These are phyloP conservation scores for Morelia viridis DNA, from an alignment of 2,797 vertebrate species.

Conservation along the genomic window DNA sequence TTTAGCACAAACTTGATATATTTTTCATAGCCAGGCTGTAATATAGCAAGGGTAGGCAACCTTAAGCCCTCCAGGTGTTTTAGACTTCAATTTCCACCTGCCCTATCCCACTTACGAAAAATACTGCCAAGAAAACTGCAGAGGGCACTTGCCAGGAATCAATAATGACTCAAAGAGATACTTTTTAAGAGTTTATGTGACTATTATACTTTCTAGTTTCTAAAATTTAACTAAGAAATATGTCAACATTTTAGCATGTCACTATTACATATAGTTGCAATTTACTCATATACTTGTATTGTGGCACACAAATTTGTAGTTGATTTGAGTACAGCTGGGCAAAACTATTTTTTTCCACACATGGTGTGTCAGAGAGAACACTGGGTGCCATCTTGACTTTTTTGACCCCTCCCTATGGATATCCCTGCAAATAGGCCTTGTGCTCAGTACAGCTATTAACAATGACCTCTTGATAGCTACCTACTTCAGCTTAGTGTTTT, in stretches of 20 bases:
- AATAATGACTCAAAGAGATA: background rate
- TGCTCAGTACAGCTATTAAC: slow-evolving; percentile 65
- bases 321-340: background rate
- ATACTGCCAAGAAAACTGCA: background rate
- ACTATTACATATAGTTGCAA: background rate
- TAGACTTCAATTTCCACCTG: background rate
- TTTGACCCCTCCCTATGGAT: background rate
- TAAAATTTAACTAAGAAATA: background rate
- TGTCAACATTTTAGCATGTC: background rate
- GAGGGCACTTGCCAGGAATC: background rate
- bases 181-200: background rate
- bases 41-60: background rate
- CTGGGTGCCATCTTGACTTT: background rate
- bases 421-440: slow-evolving; percentile 52
- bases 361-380: background rate
- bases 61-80: background rate
- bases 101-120: background rate
- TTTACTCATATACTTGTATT: background rate
- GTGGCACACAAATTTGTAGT: background rate
- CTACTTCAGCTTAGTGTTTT: slow-evolving; percentile 65
- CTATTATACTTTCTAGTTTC: background rate
- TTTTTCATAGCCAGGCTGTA: slow-evolving; percentile 60
- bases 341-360: background rate
- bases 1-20: slow-evolving; percentile 58
- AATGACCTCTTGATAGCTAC: slow-evolving; percentile 73